These are phyloP conservation scores for Schlechtendalia chinensis DNA, from an alignment of 1,140 invertebrate genomes.

Conservation along the genomic window DNA sequence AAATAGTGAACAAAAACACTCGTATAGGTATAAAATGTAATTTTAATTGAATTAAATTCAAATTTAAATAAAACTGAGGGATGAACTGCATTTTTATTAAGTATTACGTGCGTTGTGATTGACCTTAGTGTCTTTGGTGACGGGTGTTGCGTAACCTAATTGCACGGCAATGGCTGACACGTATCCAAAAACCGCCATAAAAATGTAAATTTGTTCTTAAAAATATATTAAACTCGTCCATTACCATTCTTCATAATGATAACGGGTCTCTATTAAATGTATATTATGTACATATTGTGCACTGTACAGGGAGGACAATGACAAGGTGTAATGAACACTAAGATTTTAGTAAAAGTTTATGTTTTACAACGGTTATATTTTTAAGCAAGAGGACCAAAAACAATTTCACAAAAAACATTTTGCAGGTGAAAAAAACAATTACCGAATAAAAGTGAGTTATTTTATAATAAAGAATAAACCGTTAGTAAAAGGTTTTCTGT, in stretches of 20 bases:
- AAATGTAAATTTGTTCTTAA: conserved; percentile 23
- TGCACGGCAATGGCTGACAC: background rate
- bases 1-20: too few relatives aligned
- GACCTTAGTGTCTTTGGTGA: background rate
- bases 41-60: background rate
- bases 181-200: background rate
- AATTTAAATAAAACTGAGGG: background rate
- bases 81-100: background rate
- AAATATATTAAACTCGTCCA: conserved; percentile 1
- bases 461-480: too few relatives aligned
- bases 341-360: too few relatives aligned
- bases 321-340: too few relatives aligned
- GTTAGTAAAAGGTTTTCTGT: too few relatives aligned
- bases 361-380: too few relatives aligned
- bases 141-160: background rate
- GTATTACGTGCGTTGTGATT: background rate
- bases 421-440: too few relatives aligned
- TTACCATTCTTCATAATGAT: background rate
- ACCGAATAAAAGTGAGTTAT: too few relatives aligned
- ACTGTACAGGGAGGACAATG: too few relatives aligned
- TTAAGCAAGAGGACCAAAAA: too few relatives aligned
- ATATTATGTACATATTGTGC: background rate
- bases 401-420: too few relatives aligned
- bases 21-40: background rate
- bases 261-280: conserved; percentile 18